Percentiles rank a stretch among this genome's conserved stretches.
Conservation (phyloP, 2,888 invertebrate species). For the Cephus rjabovi region DNA sequence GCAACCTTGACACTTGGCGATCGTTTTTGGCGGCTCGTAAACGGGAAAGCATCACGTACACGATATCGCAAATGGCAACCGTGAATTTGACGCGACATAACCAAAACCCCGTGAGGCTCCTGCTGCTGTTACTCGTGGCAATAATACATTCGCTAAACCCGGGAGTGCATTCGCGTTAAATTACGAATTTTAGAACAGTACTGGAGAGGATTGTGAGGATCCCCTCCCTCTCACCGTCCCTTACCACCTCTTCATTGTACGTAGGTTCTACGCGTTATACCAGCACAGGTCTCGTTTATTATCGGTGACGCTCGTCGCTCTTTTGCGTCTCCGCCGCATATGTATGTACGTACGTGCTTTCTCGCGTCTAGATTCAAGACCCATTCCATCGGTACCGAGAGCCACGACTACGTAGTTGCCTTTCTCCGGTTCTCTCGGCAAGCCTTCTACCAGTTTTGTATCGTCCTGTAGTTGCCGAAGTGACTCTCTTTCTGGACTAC, state of each 20-base stretch:
- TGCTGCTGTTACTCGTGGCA: background rate
- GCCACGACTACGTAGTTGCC: background rate
- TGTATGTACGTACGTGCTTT: background rate
- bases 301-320: background rate
- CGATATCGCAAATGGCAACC: background rate
- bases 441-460: background rate
- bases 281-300: background rate
- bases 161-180: background rate
- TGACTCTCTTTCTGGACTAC: background rate
- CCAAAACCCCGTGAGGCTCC: background rate
- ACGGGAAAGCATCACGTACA: background rate
- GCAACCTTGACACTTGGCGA: conserved; percentile 63
- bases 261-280: background rate
- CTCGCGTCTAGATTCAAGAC: background rate
- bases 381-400: background rate
- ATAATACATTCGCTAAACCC: background rate
- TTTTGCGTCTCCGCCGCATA: background rate
- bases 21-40: conserved; percentile 49
- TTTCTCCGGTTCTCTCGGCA: background rate
- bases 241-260: background rate
- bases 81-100: background rate
- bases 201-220: background rate
- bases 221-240: no score
- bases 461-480: background rate
- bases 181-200: background rate